Evolutionary conservation across 2,113 vertebrate species (phyloP).

Genomic region (Recurvirostra avosetta): DNA sequence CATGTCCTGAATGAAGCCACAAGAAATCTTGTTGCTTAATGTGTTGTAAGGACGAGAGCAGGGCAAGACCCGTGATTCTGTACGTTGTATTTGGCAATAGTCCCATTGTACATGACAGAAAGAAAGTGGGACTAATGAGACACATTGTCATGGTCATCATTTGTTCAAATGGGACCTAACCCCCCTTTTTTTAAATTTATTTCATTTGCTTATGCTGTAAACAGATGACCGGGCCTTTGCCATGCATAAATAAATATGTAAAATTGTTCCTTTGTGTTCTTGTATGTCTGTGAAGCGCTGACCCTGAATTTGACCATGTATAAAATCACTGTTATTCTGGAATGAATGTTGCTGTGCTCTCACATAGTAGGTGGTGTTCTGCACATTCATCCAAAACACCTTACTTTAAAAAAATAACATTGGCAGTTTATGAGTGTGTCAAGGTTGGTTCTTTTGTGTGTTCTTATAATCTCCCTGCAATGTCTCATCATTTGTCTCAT

Average conservation of each 20-base stretch:
- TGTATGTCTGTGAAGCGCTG: background rate
- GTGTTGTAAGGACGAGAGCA: background rate
- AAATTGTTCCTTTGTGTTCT: background rate
- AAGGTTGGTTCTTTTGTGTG: background rate
- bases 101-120: background rate
- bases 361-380: background rate
- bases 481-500: constrained; percentile 11
- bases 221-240: background rate
- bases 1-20: background rate
- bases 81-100: background rate
- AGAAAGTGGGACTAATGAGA: background rate
- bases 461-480: background rate
- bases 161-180: background rate
- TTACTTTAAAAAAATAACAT: background rate
- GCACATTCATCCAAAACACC: background rate
- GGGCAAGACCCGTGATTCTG: background rate
- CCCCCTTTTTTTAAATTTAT: background rate
- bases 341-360: background rate
- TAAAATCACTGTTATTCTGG: background rate
- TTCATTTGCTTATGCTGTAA: background rate
- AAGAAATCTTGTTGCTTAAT: background rate
- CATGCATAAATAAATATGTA: background rate
- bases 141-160: background rate
- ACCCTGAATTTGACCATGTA: background rate
- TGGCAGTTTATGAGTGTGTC: background rate